Conservation (phyloP, 2,113 vertebrate genomes). For the Rostratula benghalensis region DNA sequence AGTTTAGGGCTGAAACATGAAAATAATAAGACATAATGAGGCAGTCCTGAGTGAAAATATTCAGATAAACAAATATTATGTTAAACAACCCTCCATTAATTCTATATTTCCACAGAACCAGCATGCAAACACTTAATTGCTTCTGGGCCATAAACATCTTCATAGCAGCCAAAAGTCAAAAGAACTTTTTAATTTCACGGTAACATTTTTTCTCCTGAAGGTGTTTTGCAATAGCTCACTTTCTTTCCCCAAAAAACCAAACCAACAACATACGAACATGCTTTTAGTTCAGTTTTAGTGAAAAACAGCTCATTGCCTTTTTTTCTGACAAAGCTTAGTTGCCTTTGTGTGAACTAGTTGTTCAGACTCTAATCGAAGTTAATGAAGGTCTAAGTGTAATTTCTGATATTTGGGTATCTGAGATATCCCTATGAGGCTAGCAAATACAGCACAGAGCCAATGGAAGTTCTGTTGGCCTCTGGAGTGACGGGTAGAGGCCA, state of each 20-base stretch:
- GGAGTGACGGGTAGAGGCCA: background rate
- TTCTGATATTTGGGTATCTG: background rate
- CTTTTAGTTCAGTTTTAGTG: background rate
- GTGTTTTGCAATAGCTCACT: background rate
- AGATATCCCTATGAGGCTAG: background rate
- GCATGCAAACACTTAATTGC: background rate
- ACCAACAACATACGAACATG: background rate
- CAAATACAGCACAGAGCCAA: background rate
- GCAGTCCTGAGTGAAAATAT: background rate
- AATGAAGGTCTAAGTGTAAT: background rate
- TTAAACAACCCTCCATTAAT: background rate
- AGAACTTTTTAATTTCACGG: background rate
- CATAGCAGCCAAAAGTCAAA: background rate
- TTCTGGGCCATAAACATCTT: background rate
- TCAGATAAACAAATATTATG: background rate
- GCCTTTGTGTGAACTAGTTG: background rate
- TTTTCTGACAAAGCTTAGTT: background rate
- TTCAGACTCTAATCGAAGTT: background rate
- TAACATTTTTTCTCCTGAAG: background rate
- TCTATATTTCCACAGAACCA: background rate
- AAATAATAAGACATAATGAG: background rate
- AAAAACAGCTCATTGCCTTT: background rate
- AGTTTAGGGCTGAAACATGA: slow-evolving; percentile 1
- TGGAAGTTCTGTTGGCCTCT: background rate
- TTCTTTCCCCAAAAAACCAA: background rate